Evolutionary conservation across 1,140 invertebrate species (phyloP).

Genomic region (Homarus americanus): DNA sequence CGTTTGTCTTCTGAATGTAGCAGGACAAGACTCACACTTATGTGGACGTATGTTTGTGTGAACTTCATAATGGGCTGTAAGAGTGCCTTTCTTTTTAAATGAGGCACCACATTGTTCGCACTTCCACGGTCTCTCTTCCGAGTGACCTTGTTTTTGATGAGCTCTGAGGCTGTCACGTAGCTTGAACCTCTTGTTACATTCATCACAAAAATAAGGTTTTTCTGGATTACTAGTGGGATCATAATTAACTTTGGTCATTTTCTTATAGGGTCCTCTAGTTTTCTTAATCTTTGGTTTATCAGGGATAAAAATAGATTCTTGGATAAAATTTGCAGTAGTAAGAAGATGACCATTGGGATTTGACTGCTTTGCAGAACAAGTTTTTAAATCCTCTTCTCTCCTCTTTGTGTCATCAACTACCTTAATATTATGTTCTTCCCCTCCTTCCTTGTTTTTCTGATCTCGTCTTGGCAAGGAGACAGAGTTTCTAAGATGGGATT

Average conservation of each 20-base stretch:
- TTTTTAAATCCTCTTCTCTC: too few relatives aligned
- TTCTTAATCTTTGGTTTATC: not conserved
- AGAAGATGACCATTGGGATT: too few relatives aligned
- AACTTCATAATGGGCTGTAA: conserved; percentile 1
- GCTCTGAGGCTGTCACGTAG: conserved; percentile 12
- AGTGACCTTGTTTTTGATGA: conserved; percentile 7
- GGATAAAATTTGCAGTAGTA: not conserved
- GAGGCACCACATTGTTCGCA: conserved; percentile 10
- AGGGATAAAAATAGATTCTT: not conserved
- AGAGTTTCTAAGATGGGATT: too few relatives aligned
- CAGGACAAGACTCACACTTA: conserved; percentile 17
- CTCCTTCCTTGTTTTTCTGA: too few relatives aligned
- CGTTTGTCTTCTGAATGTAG: not conserved
- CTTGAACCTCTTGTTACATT: conserved; percentile 15
- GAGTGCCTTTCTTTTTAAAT: conserved; percentile 22
- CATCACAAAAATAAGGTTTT: conserved; percentile 24
- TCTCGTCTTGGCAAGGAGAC: too few relatives aligned
- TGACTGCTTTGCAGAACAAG: too few relatives aligned
- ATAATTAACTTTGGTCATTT: conserved; percentile 18
- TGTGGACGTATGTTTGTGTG: conserved; percentile 3
- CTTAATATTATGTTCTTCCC: too few relatives aligned
- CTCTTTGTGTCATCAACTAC: too few relatives aligned
- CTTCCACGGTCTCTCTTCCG: not conserved
- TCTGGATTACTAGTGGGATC: not conserved
- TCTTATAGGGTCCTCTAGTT: conserved; percentile 1